Evolutionary conservation across 2,113 vertebrate genomes (phyloP).

Genomic region (Pseudolaguvia tuberculata): DNA sequence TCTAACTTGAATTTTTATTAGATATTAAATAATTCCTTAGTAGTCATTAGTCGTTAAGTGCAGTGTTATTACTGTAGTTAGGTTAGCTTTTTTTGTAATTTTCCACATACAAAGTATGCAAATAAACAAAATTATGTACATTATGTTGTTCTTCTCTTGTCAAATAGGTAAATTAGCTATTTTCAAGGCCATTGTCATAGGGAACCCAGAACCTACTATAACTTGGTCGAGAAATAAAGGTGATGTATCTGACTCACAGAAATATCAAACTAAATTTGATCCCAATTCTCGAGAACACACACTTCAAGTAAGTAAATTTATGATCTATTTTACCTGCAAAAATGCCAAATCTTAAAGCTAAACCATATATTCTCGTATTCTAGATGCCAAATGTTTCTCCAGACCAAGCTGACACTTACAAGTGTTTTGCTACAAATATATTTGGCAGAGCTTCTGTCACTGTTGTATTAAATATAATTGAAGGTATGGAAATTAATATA

Average conservation of each 20-base stretch:
- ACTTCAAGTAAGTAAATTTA: conserved; percentile 68
- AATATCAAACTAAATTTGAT: conserved; percentile 68
- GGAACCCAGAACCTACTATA: conserved; percentile 71
- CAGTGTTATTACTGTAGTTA: neutral
- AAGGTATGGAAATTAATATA: conserved; percentile 64
- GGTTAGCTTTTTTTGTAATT: no score
- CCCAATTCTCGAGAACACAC: conserved; percentile 62
- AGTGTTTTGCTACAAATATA: conserved; percentile 71
- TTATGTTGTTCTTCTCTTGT: neutral
- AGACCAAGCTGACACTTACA: conserved; percentile 77
- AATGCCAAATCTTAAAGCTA: neutral
- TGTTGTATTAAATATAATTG: conserved; percentile 75
- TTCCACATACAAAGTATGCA: no score
- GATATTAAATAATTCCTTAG: neutral
- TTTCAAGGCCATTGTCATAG: conserved; percentile 77
- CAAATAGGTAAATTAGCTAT: conserved; percentile 76
- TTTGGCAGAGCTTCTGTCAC: conserved; percentile 76
- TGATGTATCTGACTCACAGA: conserved; percentile 66
- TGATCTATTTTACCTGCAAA: neutral
- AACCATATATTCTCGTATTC: conserved; percentile 24
- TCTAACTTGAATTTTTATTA: no score
- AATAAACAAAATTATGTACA: neutral
- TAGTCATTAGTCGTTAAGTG: neutral
- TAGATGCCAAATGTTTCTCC: conserved; percentile 75
- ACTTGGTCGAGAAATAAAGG: conserved; percentile 68